Conservation (phyloP, 1,140 invertebrate genomes). For the Zaprionus taronus region DNA sequence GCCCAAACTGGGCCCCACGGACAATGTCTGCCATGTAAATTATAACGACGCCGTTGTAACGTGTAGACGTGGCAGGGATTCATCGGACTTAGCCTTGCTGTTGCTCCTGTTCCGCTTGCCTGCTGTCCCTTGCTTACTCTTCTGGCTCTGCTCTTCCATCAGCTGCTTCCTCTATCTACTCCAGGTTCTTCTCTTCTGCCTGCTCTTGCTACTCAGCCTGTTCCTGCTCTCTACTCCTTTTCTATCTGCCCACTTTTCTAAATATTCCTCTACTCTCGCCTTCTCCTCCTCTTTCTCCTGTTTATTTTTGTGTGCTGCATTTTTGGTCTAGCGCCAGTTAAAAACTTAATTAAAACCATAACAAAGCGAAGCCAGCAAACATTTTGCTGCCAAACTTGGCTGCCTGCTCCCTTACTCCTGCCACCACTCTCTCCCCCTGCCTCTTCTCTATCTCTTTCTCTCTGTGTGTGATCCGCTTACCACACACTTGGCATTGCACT, state of each 20-base stretch:
- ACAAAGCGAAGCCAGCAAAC: slow-evolving; percentile 64
- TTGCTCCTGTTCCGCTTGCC: not conserved
- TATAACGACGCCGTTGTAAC: slow-evolving; percentile 28
- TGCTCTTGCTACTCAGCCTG: not conserved
- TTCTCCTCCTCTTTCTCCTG: not conserved
- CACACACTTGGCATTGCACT: slow-evolving; percentile 9
- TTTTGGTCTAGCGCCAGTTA: slow-evolving; percentile 76
- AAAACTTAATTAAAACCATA: slow-evolving; percentile 82
- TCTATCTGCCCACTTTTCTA: not conserved
- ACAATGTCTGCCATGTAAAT: slow-evolving; percentile 47
- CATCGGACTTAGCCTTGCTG: not conserved
- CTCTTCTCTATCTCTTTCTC: not conserved
- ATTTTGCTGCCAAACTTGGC: slow-evolving; percentile 63
- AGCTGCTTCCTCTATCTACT: not conserved
- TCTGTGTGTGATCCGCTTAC: slow-evolving; percentile 19
- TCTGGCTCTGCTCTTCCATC: not conserved
- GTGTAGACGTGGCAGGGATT: slow-evolving; percentile 5
- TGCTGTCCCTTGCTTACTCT: not conserved
- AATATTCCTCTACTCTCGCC: not conserved
- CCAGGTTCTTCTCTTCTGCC: too few species aligned
- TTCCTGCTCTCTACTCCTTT: not conserved
- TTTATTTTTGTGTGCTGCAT: slow-evolving; percentile 46
- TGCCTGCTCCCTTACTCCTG: not conserved
- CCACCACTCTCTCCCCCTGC: too few species aligned
- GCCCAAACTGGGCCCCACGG: slow-evolving; percentile 35